phyloP scores from a whole-genome alignment of 2,888 invertebrate species.

The Brenthis ino region DNA sequence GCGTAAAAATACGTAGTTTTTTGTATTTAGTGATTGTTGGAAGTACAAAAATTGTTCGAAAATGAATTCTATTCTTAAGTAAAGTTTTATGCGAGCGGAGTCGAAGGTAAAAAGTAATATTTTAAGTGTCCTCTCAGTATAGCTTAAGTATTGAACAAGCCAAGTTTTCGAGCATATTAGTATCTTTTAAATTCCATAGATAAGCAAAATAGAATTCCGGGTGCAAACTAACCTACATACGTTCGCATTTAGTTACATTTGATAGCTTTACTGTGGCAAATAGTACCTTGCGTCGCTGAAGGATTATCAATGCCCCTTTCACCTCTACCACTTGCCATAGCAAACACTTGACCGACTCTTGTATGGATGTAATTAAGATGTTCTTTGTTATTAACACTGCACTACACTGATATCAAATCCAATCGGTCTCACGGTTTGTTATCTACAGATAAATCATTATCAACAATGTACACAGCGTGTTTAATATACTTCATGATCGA shows the following conservation, averaged over 20 bases:
- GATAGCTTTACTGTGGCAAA: too few species aligned
- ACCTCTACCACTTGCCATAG: constrained; percentile 36
- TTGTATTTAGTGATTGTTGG: too few species aligned
- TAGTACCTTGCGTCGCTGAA: constrained; percentile 58
- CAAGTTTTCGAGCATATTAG: too few species aligned
- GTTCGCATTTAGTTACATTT: constrained; percentile 47
- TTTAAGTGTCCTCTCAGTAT: too few species aligned
- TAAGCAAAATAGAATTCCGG: neutral
- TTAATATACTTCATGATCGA: constrained; percentile 8
- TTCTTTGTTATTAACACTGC: constrained; percentile 57
- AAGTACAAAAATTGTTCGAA: too few species aligned
- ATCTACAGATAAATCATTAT: constrained; percentile 56
- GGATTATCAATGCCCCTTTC: constrained; percentile 58
- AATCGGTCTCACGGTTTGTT: constrained; percentile 53
- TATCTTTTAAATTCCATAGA: neutral
- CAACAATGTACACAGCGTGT: constrained; percentile 35
- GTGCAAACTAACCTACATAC: constrained; percentile 44
- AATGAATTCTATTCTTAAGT: too few species aligned
- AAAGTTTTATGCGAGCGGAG: too few species aligned
- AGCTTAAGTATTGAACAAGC: too few species aligned
- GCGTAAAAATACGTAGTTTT: too few species aligned
- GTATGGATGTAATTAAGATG: constrained; percentile 41
- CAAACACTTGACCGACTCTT: constrained; percentile 3
- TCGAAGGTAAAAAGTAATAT: too few species aligned
- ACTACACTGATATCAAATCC: constrained; percentile 57